Conservation (phyloP, 2,797 vertebrate species). For the Myripristis murdjan region DNA sequence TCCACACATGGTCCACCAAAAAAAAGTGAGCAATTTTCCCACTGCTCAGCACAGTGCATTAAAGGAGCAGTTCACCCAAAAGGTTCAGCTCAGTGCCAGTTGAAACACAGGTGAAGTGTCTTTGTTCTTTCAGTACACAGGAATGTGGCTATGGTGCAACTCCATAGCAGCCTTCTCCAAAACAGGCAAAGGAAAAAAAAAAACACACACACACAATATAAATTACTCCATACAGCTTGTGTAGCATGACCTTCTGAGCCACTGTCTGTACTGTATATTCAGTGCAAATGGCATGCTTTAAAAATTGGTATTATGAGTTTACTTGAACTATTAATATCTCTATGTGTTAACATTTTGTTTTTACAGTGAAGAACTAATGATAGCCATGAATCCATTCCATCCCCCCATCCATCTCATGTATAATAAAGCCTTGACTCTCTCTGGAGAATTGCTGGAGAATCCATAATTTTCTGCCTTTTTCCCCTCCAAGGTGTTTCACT, state of each 20-base stretch:
- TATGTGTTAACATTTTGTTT: conserved; percentile 29
- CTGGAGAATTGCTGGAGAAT: conserved; percentile 66
- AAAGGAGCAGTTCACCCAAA: too few species aligned
- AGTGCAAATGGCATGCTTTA: not conserved
- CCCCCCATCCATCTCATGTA: conserved; percentile 52
- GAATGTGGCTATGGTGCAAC: too few species aligned
- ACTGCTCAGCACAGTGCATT: not conserved
- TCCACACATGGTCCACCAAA: too few species aligned
- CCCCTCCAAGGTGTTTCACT: conserved; percentile 63
- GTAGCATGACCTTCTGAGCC: too few species aligned
- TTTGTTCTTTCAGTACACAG: too few species aligned
- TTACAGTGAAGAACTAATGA: conserved; percentile 42
- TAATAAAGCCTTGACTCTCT: conserved; percentile 59
- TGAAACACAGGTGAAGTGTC: too few species aligned
- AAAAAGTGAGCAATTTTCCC: not conserved
- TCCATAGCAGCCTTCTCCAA: too few species aligned
- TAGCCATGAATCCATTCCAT: conserved; percentile 19
- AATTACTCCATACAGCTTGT: too few species aligned
- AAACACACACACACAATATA: too few species aligned
- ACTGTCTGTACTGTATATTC: too few species aligned
- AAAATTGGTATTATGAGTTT: not conserved
- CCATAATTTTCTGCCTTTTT: conserved; percentile 64
- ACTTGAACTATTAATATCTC: conserved; percentile 13
- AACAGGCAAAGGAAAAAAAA: too few species aligned
- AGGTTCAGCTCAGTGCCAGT: too few species aligned